Conservation (phyloP, 2,888 invertebrate species). For the Heliconius sara region DNA sequence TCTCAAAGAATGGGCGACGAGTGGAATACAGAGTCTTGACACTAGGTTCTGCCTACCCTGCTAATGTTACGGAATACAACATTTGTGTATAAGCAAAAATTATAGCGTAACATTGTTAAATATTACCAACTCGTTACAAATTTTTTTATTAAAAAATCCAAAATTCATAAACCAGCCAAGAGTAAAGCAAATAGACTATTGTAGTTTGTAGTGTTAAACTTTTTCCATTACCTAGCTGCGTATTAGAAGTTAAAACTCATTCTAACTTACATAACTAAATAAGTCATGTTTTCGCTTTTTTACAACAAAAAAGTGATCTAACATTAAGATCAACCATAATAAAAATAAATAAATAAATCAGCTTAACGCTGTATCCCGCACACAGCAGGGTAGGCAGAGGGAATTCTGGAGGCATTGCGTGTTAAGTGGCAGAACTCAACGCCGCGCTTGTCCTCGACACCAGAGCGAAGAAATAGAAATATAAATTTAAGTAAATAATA, state of each 20-base stretch:
- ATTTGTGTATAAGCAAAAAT: background rate
- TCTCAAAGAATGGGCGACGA: too few species aligned
- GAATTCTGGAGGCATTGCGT: too few species aligned
- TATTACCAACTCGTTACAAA: background rate
- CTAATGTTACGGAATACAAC: background rate
- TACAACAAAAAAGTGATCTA: background rate
- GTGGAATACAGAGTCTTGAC: too few species aligned
- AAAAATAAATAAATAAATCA: too few species aligned
- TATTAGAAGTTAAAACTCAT: slow-evolving; percentile 18
- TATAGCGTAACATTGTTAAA: background rate
- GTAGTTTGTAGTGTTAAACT: slow-evolving; percentile 28
- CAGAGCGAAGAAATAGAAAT: too few species aligned
- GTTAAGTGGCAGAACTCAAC: too few species aligned
- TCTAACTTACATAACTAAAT: slow-evolving; percentile 21
- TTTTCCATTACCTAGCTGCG: slow-evolving; percentile 29
- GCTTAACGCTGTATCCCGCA: too few species aligned
- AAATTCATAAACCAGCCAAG: slow-evolving; percentile 24
- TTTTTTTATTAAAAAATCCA: slow-evolving; percentile 11
- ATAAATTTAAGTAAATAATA: too few species aligned
- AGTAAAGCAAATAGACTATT: slow-evolving; percentile 17
- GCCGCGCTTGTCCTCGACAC: too few species aligned
- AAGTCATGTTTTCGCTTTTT: slow-evolving; percentile 8
- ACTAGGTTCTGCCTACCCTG: too few species aligned
- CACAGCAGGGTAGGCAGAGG: too few species aligned
- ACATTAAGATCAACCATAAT: too few species aligned